phyloP scores from a whole-genome alignment of 1,140 invertebrate genomes.

The Metaphire vulgaris region DNA sequence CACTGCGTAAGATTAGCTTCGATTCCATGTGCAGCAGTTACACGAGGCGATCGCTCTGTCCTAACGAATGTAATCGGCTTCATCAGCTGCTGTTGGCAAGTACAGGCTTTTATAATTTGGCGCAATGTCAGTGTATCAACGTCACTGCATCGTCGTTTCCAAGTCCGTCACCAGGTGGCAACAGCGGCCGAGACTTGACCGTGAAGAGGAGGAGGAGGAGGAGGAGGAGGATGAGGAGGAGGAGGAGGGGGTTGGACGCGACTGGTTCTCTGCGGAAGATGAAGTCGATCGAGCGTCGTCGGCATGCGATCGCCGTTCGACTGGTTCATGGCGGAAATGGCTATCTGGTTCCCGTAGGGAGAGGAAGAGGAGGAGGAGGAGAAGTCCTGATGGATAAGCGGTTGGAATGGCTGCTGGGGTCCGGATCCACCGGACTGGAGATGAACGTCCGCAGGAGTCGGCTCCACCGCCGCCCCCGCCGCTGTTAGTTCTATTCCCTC shows the following conservation, averaged over 20 bases:
- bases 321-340: too few relatives aligned
- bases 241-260: background rate
- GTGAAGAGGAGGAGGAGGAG: too few relatives aligned
- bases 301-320: too few relatives aligned
- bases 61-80: too few relatives aligned
- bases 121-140: too few relatives aligned
- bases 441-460: background rate
- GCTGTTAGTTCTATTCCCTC: background rate
- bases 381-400: background rate
- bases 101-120: too few relatives aligned
- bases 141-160: too few relatives aligned
- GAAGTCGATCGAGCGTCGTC: background rate
- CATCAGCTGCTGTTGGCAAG: too few relatives aligned
- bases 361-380: background rate
- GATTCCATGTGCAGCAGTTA: too few relatives aligned
- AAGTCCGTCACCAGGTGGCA: background rate
- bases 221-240: too few relatives aligned
- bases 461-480: background rate
- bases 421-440: background rate
- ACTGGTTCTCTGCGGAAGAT: background rate
- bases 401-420: background rate
- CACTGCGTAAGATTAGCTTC: too few relatives aligned
- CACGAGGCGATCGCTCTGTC: too few relatives aligned
- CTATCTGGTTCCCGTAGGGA: background rate
- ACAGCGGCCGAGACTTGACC: background rate